Base-by-base conservation (phyloP, 1,140 invertebrate species). In the Nixonia krombeini region DNA sequence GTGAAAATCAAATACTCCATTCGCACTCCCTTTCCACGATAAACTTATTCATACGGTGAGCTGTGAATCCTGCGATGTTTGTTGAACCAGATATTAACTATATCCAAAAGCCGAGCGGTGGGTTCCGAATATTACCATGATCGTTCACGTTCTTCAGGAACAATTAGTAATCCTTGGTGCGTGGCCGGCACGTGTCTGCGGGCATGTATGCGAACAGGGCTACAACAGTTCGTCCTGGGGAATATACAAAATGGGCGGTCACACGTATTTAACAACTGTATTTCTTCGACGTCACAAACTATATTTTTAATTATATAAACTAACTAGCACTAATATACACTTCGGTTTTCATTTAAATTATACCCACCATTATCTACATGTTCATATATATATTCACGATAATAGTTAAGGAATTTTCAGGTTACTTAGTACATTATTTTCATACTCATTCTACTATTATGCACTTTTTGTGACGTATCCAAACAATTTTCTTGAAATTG, bases 101-200 rank as follows among this genome's bases (percentile, higher is more conserved):
- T 81, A 83, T 83, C 81, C 73, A 73, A 51, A 72, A 61, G 59
- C 53, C 53, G 61, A 67, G 59, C 57, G 70, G 63, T 66, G 71
- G 79, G 73, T 71, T 74, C 69, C 72, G 71, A 77, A 81, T 81
- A 82, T 83, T 81, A 80, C 70, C 75, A 79, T 73, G 55, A 69
- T 69, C 58, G 59, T 58, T 59, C 38, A 38, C 80, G 75, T 79
- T 81, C 79, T 78, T 70, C 66, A 77, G 78, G 76, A 72, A 82
- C 79, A 82, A 83, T 83, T 83, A 83, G 80, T 83, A 82, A 83
- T 83, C 81, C 78, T 73, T 53, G 79, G 73, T 76, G 78, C 81
- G 80, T 75, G 80, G 52, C 76, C 35, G 56, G 16, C 78, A 81
- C 79, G 79, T 75, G 81, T 69, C 80, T 61, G 52, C 47, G 67